phyloP scores from a whole-genome alignment of 2,888 invertebrate genomes.

The Crematogaster levior region DNA sequence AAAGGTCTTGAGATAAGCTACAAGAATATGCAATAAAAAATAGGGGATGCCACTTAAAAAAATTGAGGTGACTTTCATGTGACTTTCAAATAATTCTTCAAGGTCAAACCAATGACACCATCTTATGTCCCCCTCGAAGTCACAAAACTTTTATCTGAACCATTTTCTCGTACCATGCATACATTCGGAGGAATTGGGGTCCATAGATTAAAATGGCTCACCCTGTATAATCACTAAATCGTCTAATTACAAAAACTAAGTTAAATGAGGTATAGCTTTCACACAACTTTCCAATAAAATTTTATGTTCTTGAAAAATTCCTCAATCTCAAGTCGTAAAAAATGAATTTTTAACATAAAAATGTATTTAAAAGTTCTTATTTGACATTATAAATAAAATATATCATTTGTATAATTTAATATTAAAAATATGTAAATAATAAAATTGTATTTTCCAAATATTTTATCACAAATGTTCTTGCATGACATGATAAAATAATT shows the following conservation, averaged over 20 bases:
- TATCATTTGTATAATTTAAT: neutral
- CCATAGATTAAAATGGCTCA: too few species aligned
- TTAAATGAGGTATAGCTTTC: neutral
- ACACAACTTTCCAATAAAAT: neutral
- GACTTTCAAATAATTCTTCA: too few species aligned
- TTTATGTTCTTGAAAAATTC: neutral
- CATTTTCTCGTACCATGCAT: too few species aligned
- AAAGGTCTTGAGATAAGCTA: too few species aligned
- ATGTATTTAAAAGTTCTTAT: neutral
- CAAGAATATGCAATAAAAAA: too few species aligned
- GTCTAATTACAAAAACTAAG: neutral
- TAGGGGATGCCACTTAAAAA: too few species aligned
- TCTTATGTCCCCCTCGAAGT: too few species aligned
- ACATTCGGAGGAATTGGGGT: too few species aligned
- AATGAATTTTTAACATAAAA: neutral
- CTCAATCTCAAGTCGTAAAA: neutral
- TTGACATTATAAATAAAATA: neutral
- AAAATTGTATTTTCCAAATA: neutral
- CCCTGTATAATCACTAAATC: too few species aligned
- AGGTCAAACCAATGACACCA: too few species aligned
- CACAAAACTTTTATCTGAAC: too few species aligned
- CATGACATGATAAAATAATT: neutral
- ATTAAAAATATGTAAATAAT: neutral
- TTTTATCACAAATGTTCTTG: neutral
- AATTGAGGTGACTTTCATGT: too few species aligned